phyloP scores from a whole-genome alignment of 2,113 vertebrate genomes.

The Ammodytes dubius region DNA sequence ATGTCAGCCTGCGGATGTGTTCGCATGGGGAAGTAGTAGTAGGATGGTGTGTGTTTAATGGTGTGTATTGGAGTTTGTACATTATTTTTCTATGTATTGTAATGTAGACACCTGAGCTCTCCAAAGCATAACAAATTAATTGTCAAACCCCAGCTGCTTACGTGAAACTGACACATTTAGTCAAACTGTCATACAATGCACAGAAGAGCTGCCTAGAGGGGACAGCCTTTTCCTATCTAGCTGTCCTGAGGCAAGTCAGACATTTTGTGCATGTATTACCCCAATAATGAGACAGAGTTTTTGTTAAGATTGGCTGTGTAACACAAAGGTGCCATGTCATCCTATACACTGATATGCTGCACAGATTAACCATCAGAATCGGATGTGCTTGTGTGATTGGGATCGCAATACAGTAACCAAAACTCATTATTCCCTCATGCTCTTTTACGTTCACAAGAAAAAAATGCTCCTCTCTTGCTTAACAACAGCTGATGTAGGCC shows the following conservation, averaged over 20 bases:
- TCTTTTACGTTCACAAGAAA: too few relatives aligned
- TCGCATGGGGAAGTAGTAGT: not conserved
- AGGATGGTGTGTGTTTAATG: not conserved
- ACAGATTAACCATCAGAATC: too few relatives aligned
- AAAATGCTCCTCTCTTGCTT: too few relatives aligned
- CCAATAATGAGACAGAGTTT: not conserved
- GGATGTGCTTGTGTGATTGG: too few relatives aligned
- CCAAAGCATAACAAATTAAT: not conserved
- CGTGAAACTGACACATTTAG: not conserved
- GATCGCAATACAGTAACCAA: too few relatives aligned
- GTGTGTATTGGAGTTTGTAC: not conserved
- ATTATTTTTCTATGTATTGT: not conserved
- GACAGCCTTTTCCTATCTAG: not conserved
- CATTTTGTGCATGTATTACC: not conserved
- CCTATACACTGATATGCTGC: not conserved
- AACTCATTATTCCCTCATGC: too few relatives aligned
- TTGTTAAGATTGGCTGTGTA: conserved; percentile 4
- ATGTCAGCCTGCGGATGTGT: conserved; percentile 48
- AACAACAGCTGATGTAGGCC: too few relatives aligned
- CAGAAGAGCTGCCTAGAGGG: not conserved
- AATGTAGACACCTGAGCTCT: not conserved
- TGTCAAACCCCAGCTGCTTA: conserved; percentile 7
- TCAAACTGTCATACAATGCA: not conserved
- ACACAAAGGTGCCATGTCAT: not conserved
- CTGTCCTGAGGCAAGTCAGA: not conserved